phyloP scores from a whole-genome alignment of 2,113 vertebrate species.

The Heliornis fulica region DNA sequence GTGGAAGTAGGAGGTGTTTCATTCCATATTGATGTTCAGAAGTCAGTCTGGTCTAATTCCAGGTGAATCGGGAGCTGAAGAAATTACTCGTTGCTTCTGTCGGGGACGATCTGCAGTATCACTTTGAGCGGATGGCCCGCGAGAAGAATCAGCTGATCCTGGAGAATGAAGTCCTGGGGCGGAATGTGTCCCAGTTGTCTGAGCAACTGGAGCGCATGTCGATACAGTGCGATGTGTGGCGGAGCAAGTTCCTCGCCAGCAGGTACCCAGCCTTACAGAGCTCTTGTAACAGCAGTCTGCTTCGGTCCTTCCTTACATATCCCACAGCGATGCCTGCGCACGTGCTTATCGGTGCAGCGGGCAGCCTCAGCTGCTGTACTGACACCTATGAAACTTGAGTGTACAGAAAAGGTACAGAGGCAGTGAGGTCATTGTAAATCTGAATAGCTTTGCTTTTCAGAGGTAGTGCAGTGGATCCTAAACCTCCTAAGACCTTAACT shows the following conservation, averaged over 20 bases:
- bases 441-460: background rate
- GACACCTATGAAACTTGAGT: background rate
- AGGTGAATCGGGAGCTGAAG: slow-evolving; percentile 97
- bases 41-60: background rate
- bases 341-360: background rate
- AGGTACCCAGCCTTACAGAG: slow-evolving; percentile 73
- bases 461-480: background rate
- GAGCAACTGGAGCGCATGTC: slow-evolving; percentile 95
- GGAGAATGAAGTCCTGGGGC: slow-evolving; percentile 88
- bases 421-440: background rate
- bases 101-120: slow-evolving; percentile 94
- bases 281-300: background rate
- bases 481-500: background rate
- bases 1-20: background rate
- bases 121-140: slow-evolving; percentile 91
- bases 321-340: background rate
- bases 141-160: slow-evolving; percentile 96
- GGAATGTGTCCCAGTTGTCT: slow-evolving; percentile 80
- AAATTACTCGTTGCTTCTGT: slow-evolving; percentile 94
- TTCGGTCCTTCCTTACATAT: background rate
- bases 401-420: background rate
- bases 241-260: slow-evolving; percentile 98
- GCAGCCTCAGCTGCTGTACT: background rate
- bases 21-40: background rate
- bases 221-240: slow-evolving; percentile 98